Conservation (phyloP, 1,140 invertebrate species). For the Papilio dardanus region DNA sequence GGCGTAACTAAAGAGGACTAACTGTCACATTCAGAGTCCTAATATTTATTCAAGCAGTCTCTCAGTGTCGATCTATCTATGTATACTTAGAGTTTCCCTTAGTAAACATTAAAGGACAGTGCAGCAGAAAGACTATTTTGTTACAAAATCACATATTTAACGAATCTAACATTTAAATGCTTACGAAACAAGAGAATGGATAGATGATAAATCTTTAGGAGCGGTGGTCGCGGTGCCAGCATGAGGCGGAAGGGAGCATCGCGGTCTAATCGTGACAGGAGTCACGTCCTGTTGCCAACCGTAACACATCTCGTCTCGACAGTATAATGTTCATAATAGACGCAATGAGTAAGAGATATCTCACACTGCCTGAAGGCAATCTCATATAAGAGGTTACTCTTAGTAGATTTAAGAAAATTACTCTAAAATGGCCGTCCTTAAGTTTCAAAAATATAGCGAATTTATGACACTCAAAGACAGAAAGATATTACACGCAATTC, state of each 20-base stretch:
- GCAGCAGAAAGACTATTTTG: neutral
- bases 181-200: conserved; percentile 18
- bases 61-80: too few species aligned
- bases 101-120: neutral
- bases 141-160: neutral
- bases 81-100: neutral
- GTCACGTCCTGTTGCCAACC: conserved; percentile 14
- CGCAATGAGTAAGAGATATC: neutral
- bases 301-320: neutral
- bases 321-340: neutral
- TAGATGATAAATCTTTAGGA: neutral
- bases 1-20: too few species aligned
- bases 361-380: too few species aligned
- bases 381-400: too few species aligned
- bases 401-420: too few species aligned
- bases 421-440: too few species aligned
- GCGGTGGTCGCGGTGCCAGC: neutral
- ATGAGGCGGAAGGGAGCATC: conserved; percentile 21
- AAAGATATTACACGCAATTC: neutral
- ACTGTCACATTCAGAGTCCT: too few species aligned
- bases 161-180: neutral
- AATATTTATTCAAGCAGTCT: too few species aligned
- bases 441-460: too few species aligned
- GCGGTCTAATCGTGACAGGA: conserved; percentile 9
- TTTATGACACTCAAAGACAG: neutral